Evolutionary conservation across 2,888 invertebrate species (phyloP), one percentile per base, ranked within the genome.

Genomic region (Stegana nigrithorax): DNA sequence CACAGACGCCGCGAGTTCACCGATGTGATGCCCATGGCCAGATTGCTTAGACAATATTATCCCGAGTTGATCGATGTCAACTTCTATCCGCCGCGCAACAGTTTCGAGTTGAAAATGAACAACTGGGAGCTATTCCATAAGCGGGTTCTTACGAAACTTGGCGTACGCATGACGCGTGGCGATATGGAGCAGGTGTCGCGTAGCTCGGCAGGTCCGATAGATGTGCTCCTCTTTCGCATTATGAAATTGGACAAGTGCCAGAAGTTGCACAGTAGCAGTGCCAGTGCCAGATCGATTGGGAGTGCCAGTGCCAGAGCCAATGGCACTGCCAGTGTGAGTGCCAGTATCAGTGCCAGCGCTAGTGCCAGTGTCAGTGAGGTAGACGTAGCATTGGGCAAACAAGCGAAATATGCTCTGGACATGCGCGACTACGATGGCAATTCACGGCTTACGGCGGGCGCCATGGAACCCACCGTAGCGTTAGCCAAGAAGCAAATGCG

Each of bases 111-210:
- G 59, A 93, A 93, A 84, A 81, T 91, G 26, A 89, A 90, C 72
- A 93, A 93, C 79, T 93, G 93, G 93, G 88, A 88, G 78, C 91
- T 90, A 0, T 85, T 93, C 17, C 93, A 93, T 80, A 87, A 90
- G 66, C 92, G 91, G 80, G 92, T 93, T 4, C 81, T 92, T 17
- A 87, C 87, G 67, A 91, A 91, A 67, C 76, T 92, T 0, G 84
- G 86, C 7, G 78, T 92, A 4, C 87, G 87, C 67, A 78, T 92
- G 57, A 87, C 88, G 56, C 87, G 87, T 45, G 87, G 87, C 7
- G 88, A 87, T 0, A 90, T 92, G 84, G 88, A 90, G 59, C 87
- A 89, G 71, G 84, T 92, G 19, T 89, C 91, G 0, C 89, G 89
- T 66, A 87, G 88, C 5, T 85, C 87, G 1, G 87, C 89, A 0